These are phyloP conservation scores for Mamestra brassicae DNA, from an alignment of 2,888 invertebrate species.

Conservation along the genomic window DNA sequence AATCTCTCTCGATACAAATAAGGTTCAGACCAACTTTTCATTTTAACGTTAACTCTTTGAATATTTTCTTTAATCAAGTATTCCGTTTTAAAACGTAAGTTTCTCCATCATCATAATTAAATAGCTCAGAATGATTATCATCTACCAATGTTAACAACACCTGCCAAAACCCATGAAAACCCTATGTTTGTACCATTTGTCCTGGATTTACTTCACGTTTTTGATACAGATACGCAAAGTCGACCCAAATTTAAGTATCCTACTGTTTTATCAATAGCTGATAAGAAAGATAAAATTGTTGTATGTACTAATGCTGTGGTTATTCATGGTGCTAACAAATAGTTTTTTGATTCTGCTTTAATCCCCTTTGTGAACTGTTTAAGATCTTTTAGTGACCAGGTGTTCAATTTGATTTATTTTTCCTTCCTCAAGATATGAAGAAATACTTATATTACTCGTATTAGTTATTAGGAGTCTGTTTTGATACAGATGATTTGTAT, in stretches of 20 bases:
- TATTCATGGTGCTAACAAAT: conserved; percentile 64
- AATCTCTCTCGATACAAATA: not conserved
- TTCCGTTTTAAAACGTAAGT: not conserved
- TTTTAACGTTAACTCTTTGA: not conserved
- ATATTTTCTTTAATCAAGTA: no score
- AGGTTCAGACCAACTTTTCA: not conserved
- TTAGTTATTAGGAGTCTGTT: not conserved
- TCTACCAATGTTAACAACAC: not conserved
- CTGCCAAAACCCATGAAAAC: not conserved
- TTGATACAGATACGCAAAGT: conserved; percentile 74
- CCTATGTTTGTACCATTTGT: conserved; percentile 1
- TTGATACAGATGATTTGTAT: not conserved
- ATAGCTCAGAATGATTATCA: not conserved
- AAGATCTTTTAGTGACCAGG: conserved; percentile 72
- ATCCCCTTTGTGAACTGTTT: conserved; percentile 49
- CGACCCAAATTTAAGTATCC: conserved; percentile 86
- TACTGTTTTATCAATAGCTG: conserved; percentile 84
- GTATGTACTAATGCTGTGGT: conserved; percentile 72
- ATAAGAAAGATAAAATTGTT: conserved; percentile 89
- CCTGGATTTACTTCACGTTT: conserved; percentile 53
- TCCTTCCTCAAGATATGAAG: conserved; percentile 40
- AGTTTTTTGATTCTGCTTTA: conserved; percentile 50
- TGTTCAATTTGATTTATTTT: conserved; percentile 65
- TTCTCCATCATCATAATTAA: not conserved
- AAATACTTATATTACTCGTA: not conserved